Evolutionary conservation across 2,113 vertebrate genomes (phyloP).

Genomic region (Leptocoma aspasia): DNA sequence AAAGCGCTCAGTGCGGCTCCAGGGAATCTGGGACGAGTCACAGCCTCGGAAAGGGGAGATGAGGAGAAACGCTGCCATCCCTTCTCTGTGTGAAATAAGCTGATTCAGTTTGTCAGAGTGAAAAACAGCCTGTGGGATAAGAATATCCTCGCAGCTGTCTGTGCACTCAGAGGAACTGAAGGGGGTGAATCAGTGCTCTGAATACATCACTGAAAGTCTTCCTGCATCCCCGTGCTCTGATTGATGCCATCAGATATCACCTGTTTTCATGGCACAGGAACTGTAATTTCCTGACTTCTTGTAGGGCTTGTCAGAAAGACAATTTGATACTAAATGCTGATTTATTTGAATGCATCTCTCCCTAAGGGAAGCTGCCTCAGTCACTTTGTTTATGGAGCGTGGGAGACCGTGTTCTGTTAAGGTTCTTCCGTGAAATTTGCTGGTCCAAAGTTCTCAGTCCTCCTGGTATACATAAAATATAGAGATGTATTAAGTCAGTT

Average conservation of each 20-base stretch:
- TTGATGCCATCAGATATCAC: not conserved
- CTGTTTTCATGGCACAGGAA: not conserved
- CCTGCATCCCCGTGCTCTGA: not conserved
- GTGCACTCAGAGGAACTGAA: conserved; percentile 3
- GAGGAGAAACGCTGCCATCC: conserved; percentile 54
- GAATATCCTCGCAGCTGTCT: conserved; percentile 59
- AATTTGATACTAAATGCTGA: not conserved
- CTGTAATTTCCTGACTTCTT: not conserved
- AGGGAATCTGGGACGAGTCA: conserved; percentile 67
- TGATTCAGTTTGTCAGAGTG: conserved; percentile 61
- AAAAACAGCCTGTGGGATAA: conserved; percentile 54
- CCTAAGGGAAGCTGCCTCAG: not conserved
- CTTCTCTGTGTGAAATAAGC: conserved; percentile 55
- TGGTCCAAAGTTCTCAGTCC: not conserved
- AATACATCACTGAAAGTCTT: not conserved
- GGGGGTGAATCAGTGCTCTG: not conserved
- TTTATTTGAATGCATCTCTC: not conserved
- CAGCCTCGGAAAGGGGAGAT: conserved; percentile 35
- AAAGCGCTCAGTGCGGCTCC: conserved; percentile 34
- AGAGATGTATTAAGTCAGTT: not conserved
- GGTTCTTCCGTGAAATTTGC: not conserved
- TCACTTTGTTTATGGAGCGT: not conserved
- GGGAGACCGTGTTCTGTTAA: not conserved
- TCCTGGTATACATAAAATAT: not conserved
- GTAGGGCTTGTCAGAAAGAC: not conserved